These are phyloP conservation scores for Subacronicta megacephala DNA, from an alignment of 2,888 invertebrate species.

Conservation along the genomic window DNA sequence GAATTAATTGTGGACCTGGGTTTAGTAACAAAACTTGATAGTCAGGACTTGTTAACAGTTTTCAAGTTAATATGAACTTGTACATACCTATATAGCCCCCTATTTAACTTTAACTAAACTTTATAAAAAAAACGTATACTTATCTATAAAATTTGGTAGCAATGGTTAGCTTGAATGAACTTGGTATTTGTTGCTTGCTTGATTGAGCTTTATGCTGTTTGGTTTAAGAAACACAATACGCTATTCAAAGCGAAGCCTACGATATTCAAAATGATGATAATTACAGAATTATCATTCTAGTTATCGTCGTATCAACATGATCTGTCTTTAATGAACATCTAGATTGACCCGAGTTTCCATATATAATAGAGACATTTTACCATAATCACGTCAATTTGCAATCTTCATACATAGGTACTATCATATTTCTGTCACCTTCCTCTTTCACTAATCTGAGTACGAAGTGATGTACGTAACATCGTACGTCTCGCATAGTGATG, in stretches of 20 bases:
- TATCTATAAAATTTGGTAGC: too few species aligned
- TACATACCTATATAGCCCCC: too few species aligned
- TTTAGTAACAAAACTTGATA: conserved; percentile 16
- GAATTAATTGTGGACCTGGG: conserved; percentile 18
- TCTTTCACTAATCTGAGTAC: conserved; percentile 31
- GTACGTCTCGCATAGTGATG: conserved; percentile 45
- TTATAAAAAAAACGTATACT: too few species aligned
- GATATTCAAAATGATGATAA: too few species aligned
- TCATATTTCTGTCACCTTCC: conserved; percentile 11
- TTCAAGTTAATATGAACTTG: too few species aligned
- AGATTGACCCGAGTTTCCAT: not conserved
- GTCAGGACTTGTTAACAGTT: too few species aligned
- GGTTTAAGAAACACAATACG: too few species aligned
- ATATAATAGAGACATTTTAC: not conserved
- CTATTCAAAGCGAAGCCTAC: too few species aligned
- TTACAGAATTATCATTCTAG: not conserved
- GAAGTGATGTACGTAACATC: conserved; percentile 39
- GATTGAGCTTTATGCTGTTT: too few species aligned
- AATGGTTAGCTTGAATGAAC: too few species aligned
- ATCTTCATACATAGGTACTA: not conserved
- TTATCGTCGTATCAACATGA: not conserved
- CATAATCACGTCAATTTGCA: not conserved
- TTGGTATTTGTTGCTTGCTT: too few species aligned
- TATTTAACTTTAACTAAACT: too few species aligned
- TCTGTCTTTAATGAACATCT: not conserved